Percentiles rank a stretch among this genome's conserved stretches.
Conservation (phyloP, 2,797 vertebrate species). For the Sebastes cheni region DNA sequence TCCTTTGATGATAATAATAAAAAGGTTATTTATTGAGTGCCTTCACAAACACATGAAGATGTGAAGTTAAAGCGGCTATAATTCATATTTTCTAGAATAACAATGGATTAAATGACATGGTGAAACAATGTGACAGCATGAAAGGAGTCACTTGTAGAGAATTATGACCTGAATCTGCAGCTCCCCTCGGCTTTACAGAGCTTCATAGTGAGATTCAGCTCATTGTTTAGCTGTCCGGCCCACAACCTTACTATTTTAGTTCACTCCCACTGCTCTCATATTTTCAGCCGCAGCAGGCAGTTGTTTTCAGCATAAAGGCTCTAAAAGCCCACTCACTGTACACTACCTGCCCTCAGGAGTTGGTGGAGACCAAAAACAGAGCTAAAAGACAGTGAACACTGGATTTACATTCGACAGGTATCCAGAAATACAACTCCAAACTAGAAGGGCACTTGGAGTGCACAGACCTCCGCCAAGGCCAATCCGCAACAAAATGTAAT, state of each 20-base stretch:
- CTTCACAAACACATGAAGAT: background rate
- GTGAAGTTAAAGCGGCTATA: background rate
- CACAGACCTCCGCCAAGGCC: background rate
- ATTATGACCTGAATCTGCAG: background rate
- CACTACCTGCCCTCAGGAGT: background rate
- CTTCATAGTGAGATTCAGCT: background rate
- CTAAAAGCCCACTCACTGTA: background rate
- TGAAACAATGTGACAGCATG: background rate
- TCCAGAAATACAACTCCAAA: background rate
- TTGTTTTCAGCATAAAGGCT: background rate
- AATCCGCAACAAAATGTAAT: background rate
- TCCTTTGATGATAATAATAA: conserved; percentile 24
- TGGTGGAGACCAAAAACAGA: background rate
- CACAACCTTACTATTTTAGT: background rate
- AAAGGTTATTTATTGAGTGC: conserved; percentile 10
- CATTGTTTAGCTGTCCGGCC: background rate
- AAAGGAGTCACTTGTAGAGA: background rate
- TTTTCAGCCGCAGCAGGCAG: background rate
- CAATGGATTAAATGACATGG: background rate
- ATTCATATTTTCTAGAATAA: background rate
- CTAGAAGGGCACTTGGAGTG: background rate
- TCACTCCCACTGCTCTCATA: background rate
- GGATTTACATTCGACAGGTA: background rate
- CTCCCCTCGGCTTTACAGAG: background rate
- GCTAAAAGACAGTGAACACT: background rate